phyloP scores from a whole-genome alignment of 2,888 invertebrate genomes.

The Monoplex corrugatus region DNA sequence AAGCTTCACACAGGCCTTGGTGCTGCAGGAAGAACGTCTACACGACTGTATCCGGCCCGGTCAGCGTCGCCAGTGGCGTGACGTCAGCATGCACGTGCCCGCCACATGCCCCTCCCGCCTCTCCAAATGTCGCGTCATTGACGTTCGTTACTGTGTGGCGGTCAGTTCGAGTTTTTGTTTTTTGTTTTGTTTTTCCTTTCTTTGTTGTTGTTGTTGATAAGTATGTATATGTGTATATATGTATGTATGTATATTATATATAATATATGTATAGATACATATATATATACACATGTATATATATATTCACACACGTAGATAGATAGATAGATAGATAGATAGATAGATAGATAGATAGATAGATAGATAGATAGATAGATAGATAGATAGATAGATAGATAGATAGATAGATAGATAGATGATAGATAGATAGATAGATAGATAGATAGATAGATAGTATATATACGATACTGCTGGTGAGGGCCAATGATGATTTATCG shows the following conservation, averaged over 20 bases:
- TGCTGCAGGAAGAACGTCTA: slow-evolving; percentile 69
- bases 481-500: no score
- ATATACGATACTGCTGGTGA: no score
- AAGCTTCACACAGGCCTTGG: slow-evolving; percentile 69
- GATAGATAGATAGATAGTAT: no score
- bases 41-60: slow-evolving; percentile 74
- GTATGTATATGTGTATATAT: slow-evolving; percentile 22
- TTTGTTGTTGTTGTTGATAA: no score
- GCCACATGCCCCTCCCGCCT: slow-evolving; percentile 75
- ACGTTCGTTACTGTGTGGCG: slow-evolving; percentile 76
- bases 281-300: slow-evolving; percentile 2
- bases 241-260: not conserved
- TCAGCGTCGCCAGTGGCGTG: slow-evolving; percentile 73
- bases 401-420: no score
- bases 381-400: no score
- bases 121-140: slow-evolving; percentile 76
- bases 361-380: no score
- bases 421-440: no score
- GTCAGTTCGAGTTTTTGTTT: slow-evolving; percentile 62
- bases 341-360: no score
- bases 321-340: no score
- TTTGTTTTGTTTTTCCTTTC: no score
- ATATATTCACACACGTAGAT: no score
- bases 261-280: not conserved
- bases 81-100: slow-evolving; percentile 72